Evolutionary conservation across 2,888 invertebrate species (phyloP), one percentile per base, ranked within the genome.

Genomic region (Tetheella fluctuosa): DNA sequence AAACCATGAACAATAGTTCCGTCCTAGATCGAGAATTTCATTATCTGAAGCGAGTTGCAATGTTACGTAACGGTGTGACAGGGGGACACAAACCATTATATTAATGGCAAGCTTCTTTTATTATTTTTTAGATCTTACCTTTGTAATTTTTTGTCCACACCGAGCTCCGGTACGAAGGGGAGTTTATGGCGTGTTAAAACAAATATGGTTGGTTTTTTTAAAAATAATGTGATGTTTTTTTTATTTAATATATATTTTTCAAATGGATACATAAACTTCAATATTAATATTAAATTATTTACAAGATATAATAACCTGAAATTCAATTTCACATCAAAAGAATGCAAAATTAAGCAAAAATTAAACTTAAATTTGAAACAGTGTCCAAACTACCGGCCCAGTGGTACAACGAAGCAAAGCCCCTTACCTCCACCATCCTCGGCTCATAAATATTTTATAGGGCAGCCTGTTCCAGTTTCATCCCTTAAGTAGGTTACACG

Each of bases 111-210:
- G 62, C 67, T 67, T 67, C 69, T 69, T 69, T 67, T 68, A 69
- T 75, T 76, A 77, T 70, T 69, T 64, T 62, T 65, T 64, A 63
- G 73, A 73, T 69, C 74, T 64, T 60, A 65, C 65, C 70, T 76
- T 80, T 77, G 73, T 76, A 73, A 79, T 73, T 79, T 78, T 80
- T 79, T 80, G 75, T 60, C 48, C 37, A n/a, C n/a, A n/a, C n/a
- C n/a, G n/a, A n/a, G n/a, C 37, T n/a, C 10, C 17, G 20, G 10
- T 7, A 20, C 10, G 48, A 20, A 48, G 17, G 10, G 20, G 20
- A 17, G 10, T 20, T 42, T 17, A 17, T 42, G 42, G 17, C 42
- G 42, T 42, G 42, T 42, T 42, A 42, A 42, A 42, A 42, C 15
- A 42, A n/a, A 42, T 17, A 42, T 42, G n/a, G 25, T 25, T 25